Conservation (phyloP, 2,797 vertebrate species). For the Chelidonichthys spinosus region DNA sequence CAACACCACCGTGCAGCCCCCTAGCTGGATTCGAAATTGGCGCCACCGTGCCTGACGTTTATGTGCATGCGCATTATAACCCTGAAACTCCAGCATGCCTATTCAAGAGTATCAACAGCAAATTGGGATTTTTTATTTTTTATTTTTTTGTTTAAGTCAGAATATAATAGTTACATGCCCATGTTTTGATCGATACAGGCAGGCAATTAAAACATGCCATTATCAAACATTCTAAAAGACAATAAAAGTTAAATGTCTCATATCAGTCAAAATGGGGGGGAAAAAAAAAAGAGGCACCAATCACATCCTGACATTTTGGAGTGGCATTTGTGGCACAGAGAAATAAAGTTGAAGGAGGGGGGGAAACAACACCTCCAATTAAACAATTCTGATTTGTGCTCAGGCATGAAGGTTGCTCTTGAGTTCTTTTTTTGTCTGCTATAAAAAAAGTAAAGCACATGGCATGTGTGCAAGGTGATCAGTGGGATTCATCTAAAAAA, state of each 20-base stretch:
- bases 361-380: not conserved
- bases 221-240: conserved; percentile 13
- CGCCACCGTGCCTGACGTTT: no score
- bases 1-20: no score
- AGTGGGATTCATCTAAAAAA: not conserved
- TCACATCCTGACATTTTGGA: conserved; percentile 34
- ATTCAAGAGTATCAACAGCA: conserved; percentile 3
- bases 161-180: not conserved
- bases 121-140: conserved; percentile 26
- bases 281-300: conserved; percentile 10
- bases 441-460: conserved; percentile 15
- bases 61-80: no score
- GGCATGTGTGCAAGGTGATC: conserved; percentile 1
- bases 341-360: not conserved
- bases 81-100: no score
- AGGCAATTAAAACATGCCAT: conserved; percentile 32
- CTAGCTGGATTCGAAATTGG: no score
- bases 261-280: no score
- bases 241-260: not conserved
- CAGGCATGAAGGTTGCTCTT: conserved; percentile 16
- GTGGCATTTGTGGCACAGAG: conserved; percentile 14
- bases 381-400: not conserved
- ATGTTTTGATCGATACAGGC: conserved; percentile 29
- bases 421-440: not conserved
- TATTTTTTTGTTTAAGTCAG: conserved; percentile 26